Evolutionary conservation across 2,797 vertebrate species (phyloP).

Genomic region (Dendrocincla tyrannina): DNA sequence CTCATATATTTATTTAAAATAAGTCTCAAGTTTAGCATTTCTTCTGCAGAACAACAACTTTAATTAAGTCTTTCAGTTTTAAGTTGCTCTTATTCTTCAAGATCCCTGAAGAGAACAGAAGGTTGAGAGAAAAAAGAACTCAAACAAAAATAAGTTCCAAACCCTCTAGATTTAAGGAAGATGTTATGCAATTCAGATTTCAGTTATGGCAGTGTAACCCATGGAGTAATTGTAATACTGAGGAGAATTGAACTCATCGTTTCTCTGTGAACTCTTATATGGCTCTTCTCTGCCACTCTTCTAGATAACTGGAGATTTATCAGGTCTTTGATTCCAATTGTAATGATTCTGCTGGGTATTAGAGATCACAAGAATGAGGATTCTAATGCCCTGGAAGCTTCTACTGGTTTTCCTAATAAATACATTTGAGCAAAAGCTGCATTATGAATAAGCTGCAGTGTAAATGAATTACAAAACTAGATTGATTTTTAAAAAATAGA

Average conservation of each 20-base stretch:
- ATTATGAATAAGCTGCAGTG: not conserved
- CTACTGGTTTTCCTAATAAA: slow-evolving; percentile 35
- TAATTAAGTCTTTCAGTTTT: not conserved
- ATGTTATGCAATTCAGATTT: not conserved
- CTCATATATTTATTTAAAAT: not conserved
- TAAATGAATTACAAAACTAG: slow-evolving; percentile 25
- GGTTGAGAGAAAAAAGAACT: not conserved
- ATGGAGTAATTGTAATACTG: not conserved
- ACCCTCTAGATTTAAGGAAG: not conserved
- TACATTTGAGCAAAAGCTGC: slow-evolving; percentile 10
- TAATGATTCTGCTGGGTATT: slow-evolving; percentile 18
- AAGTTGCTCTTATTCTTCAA: not conserved
- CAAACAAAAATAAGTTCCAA: not conserved
- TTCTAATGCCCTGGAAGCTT: slow-evolving; percentile 16
- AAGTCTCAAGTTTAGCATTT: not conserved
- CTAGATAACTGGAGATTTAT: slow-evolving; percentile 18
- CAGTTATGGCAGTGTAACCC: not conserved
- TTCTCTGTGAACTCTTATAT: not conserved
- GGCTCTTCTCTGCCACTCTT: slow-evolving; percentile 12
- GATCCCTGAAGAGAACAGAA: not conserved
- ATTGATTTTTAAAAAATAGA: not conserved
- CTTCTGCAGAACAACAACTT: not conserved
- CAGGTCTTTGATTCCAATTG: not conserved
- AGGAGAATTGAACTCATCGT: not conserved
- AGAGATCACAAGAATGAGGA: not conserved